phyloP scores from a whole-genome alignment of 2,113 vertebrate genomes.

The Cinclus mexicanus region DNA sequence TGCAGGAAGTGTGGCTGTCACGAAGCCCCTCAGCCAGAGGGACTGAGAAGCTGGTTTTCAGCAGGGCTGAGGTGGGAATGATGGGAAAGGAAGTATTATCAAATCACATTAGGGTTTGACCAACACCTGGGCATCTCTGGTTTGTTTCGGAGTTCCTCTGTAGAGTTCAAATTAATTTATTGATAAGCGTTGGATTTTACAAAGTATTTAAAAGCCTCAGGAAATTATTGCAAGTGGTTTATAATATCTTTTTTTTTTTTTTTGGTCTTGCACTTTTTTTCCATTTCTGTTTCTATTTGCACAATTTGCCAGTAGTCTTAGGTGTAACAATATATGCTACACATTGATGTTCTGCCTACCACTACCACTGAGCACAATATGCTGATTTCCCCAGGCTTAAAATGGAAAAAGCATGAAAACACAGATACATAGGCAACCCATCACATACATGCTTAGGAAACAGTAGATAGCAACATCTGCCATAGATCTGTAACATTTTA shows the following conservation, averaged over 20 bases:
- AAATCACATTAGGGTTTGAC: background rate
- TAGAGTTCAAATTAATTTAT: background rate
- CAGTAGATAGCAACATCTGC: conserved; percentile 22
- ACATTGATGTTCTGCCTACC: background rate
- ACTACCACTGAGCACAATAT: background rate
- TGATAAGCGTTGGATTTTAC: background rate
- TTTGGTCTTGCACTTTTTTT: background rate
- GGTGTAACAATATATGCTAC: background rate
- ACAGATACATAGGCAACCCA: background rate
- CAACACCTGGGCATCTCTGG: background rate
- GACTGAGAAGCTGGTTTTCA: background rate
- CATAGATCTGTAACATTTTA: background rate
- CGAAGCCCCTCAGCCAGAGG: background rate
- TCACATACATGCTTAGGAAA: background rate
- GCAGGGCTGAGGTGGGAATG: background rate
- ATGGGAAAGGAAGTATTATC: background rate
- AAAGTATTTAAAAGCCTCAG: background rate
- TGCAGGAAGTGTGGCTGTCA: accelerated
- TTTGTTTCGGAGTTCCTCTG: background rate
- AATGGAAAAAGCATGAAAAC: background rate
- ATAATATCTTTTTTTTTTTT: background rate
- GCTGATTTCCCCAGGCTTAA: background rate
- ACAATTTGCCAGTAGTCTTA: background rate
- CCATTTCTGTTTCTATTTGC: background rate
- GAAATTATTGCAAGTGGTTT: background rate